Conservation (phyloP, 1,140 invertebrate genomes). For the Ceratina calcarata region DNA sequence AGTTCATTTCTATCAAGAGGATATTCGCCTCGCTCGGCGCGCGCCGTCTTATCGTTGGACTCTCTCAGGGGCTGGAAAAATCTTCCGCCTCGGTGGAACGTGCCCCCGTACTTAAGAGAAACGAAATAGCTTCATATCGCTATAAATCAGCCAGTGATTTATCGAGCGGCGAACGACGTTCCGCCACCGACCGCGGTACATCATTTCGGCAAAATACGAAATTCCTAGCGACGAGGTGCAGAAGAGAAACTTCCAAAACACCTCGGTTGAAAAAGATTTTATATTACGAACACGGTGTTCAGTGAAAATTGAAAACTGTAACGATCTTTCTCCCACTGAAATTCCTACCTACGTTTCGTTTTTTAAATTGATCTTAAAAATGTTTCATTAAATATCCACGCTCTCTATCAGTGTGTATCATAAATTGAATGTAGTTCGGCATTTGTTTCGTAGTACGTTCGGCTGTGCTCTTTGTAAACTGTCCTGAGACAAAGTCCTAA, state of each 20-base stretch:
- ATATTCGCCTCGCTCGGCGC: neutral
- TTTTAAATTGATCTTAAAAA: too few species aligned
- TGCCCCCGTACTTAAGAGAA: conserved; percentile 23
- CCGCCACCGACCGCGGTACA: conserved; percentile 4
- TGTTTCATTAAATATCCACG: too few species aligned
- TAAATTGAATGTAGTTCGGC: too few species aligned
- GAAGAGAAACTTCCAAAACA: conserved; percentile 48
- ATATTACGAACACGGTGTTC: too few species aligned
- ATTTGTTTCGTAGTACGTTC: too few species aligned
- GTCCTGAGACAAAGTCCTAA: neutral
- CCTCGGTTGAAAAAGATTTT: too few species aligned
- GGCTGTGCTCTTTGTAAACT: too few species aligned
- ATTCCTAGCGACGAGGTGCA: conserved; percentile 14
- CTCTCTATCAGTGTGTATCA: too few species aligned
- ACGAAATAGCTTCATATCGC: conserved; percentile 34
- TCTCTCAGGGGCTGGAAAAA: neutral
- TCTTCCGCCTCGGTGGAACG: neutral
- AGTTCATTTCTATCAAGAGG: conserved; percentile 5
- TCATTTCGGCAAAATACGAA: conserved; percentile 52
- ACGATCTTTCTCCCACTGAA: too few species aligned
- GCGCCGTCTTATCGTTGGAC: conserved; percentile 3
- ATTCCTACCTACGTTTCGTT: too few species aligned
- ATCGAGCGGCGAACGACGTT: conserved; percentile 22
- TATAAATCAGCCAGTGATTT: conserved; percentile 42
- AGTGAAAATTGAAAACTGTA: too few species aligned